phyloP scores from a whole-genome alignment of 2,888 invertebrate genomes.

The Agelastica alni region DNA sequence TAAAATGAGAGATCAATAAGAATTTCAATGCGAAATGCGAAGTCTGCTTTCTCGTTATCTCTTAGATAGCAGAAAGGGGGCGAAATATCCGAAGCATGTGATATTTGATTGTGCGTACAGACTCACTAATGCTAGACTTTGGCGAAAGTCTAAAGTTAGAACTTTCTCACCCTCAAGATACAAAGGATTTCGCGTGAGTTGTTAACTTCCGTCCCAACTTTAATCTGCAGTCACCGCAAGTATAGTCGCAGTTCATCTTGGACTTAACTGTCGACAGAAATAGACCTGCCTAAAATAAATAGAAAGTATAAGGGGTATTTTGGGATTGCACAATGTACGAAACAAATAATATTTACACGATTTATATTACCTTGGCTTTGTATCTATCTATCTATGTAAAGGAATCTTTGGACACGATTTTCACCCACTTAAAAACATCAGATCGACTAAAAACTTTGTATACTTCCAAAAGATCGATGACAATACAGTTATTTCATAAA shows the following conservation, averaged over 20 bases:
- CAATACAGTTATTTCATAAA: too few species aligned
- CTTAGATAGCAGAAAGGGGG: slow-evolving; percentile 1
- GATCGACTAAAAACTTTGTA: too few species aligned
- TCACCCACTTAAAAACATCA: too few species aligned
- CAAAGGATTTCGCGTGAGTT: slow-evolving; percentile 27
- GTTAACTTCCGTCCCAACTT: slow-evolving; percentile 30
- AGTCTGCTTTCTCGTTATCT: slow-evolving; percentile 15
- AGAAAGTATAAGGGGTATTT: too few species aligned
- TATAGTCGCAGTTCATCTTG: background rate
- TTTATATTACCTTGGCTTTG: too few species aligned
- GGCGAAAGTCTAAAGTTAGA: slow-evolving; percentile 20
- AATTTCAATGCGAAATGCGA: slow-evolving; percentile 15
- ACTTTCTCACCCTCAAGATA: slow-evolving; percentile 27
- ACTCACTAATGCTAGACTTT: slow-evolving; percentile 37
- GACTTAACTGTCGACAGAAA: background rate
- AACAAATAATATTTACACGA: too few species aligned
- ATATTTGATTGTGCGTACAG: slow-evolving; percentile 40
- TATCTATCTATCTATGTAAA: too few species aligned
- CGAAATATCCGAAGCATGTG: slow-evolving; percentile 28
- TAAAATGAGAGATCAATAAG: slow-evolving; percentile 21
- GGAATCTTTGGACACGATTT: too few species aligned
- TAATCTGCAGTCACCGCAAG: slow-evolving; percentile 39
- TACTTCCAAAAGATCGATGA: too few species aligned
- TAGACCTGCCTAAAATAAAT: too few species aligned
- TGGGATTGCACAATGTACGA: too few species aligned